phyloP scores from a whole-genome alignment of 2,113 vertebrate species.

The Saiga tatarica region DNA sequence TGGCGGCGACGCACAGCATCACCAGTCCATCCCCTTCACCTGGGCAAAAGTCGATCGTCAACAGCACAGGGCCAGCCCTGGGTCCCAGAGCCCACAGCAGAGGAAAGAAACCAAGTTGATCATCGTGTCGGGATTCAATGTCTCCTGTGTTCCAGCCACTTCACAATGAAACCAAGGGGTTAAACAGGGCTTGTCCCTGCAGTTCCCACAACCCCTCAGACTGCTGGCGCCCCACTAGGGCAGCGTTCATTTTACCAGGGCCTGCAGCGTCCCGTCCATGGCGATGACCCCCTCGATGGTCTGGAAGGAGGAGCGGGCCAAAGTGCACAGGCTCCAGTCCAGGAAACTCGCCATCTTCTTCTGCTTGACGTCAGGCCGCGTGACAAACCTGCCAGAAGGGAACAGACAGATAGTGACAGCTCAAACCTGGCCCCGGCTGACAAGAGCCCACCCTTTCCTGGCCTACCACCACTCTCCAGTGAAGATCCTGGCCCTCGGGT shows the following conservation, averaged over 20 bases:
- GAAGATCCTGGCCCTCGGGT: neutral
- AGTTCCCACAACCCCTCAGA: too few relatives aligned
- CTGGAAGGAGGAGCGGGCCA: conserved; percentile 85
- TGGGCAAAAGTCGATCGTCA: neutral
- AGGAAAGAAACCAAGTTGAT: neutral
- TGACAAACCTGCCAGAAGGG: conserved; percentile 88
- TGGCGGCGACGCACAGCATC: neutral
- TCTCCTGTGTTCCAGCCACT: neutral
- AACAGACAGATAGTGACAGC: neutral
- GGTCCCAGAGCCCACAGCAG: neutral
- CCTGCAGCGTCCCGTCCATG: conserved; percentile 92
- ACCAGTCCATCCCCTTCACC: neutral
- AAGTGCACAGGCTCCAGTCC: conserved; percentile 90
- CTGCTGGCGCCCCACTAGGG: neutral
- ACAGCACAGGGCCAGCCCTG: neutral
- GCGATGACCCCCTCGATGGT: conserved; percentile 86
- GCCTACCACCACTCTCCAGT: neutral
- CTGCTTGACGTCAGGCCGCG: conserved; percentile 92
- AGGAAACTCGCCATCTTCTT: conserved; percentile 91
- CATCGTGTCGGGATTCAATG: too few relatives aligned
- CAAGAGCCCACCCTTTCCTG: neutral
- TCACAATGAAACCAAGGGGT: neutral
- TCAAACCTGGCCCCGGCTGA: neutral
- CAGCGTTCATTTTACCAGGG: conserved; percentile 87
- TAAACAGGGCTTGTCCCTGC: neutral